phyloP scores from a whole-genome alignment of 2,113 vertebrate genomes.

The Orycteropus afer region DNA sequence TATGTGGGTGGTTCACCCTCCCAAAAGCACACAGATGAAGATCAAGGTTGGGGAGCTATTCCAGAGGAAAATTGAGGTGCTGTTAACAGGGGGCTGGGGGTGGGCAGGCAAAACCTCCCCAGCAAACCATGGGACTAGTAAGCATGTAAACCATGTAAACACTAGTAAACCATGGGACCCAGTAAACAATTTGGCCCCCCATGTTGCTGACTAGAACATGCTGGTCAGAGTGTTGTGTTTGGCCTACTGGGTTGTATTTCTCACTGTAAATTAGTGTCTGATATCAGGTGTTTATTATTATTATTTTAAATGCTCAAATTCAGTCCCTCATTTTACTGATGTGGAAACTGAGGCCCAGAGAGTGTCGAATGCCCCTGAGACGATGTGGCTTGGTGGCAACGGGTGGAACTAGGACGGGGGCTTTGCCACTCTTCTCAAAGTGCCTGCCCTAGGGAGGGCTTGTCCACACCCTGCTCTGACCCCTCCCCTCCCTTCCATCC shows the following conservation, averaged over 20 bases:
- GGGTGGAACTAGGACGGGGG: not conserved
- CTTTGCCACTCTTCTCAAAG: not conserved
- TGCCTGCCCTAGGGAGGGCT: not conserved
- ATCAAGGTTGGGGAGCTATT: not conserved
- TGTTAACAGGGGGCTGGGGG: not conserved
- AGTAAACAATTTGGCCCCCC: not conserved
- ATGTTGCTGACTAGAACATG: fast-evolving
- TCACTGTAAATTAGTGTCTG: not conserved
- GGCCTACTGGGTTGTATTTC: not conserved
- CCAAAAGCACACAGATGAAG: not conserved
- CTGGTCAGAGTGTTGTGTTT: too few species aligned
- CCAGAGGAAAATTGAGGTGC: not conserved
- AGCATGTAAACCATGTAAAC: too few species aligned
- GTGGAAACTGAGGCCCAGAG: not conserved
- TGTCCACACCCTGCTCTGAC: not conserved
- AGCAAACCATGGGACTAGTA: not conserved
- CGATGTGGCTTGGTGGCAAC: not conserved
- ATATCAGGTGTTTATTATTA: not conserved
- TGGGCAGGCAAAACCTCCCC: not conserved
- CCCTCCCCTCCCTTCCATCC: not conserved
- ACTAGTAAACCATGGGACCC: not conserved
- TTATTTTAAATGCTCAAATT: not conserved
- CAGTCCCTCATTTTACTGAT: not conserved
- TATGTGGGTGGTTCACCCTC: fast-evolving
- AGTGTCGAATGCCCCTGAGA: not conserved